Evolutionary conservation across 2,888 invertebrate genomes (phyloP).

Genomic region (Stenchaetothrips biformis): DNA sequence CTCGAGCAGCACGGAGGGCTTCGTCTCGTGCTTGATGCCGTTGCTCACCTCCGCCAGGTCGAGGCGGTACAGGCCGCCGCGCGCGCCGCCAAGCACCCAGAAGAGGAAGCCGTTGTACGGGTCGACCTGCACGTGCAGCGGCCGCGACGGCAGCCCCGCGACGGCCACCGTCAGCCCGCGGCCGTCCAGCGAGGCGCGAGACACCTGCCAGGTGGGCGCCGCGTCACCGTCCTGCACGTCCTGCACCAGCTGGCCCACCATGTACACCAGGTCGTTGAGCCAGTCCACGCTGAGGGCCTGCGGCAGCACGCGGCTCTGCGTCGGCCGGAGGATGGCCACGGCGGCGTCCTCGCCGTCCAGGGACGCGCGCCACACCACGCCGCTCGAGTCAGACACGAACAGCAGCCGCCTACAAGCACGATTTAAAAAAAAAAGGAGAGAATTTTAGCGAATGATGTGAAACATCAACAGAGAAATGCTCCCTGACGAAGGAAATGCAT

Average conservation of each 20-base stretch:
- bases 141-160: constrained; percentile 63
- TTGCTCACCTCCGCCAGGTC: constrained; percentile 73
- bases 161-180: constrained; percentile 63
- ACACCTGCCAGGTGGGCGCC: constrained; percentile 62
- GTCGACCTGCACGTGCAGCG: constrained; percentile 81
- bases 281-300: constrained; percentile 78
- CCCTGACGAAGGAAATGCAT: too few relatives aligned
- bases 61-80: constrained; percentile 65
- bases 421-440: neutral
- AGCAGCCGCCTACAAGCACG: constrained; percentile 52
- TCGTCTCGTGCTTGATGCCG: constrained; percentile 61
- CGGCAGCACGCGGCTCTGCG: constrained; percentile 59
- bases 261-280: constrained; percentile 78
- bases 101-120: constrained; percentile 90
- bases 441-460: too few relatives aligned
- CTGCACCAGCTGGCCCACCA: constrained; percentile 67
- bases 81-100: constrained; percentile 57
- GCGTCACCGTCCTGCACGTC: constrained; percentile 41
- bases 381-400: constrained; percentile 71
- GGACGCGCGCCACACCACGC: constrained; percentile 55
- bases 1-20: constrained; percentile 59
- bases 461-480: too few relatives aligned
- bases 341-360: constrained; percentile 41
- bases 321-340: constrained; percentile 53
- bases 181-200: constrained; percentile 70